Conservation (phyloP, 2,113 vertebrate species). For the Hyla sarda region DNA sequence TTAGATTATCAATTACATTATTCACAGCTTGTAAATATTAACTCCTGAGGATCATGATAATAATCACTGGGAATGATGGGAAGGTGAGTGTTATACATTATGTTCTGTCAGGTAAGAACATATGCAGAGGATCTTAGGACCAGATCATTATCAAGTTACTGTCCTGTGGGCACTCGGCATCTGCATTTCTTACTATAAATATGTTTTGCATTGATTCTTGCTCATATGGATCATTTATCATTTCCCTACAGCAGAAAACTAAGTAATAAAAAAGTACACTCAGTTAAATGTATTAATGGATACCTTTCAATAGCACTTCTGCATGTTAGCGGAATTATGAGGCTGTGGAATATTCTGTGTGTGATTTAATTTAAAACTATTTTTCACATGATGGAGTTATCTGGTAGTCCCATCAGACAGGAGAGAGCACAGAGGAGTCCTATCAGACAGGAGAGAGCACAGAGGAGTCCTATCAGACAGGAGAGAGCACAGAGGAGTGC, state of each 20-base stretch:
- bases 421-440: no score
- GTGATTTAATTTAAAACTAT: neutral
- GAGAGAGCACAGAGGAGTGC: no score
- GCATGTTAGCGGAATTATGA: neutral
- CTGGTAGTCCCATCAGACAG: no score
- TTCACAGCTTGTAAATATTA: neutral
- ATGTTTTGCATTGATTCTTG: slow-evolving; percentile 44
- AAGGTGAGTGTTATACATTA: neutral
- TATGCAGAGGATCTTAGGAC: neutral
- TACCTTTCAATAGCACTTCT: neutral
- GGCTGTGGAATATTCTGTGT: neutral
- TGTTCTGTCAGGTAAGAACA: neutral
- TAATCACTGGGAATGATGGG: neutral
- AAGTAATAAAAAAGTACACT: slow-evolving; percentile 26
- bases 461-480: no score
- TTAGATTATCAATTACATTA: neutral
- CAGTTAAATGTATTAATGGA: slow-evolving; percentile 1
- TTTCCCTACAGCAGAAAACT: neutral
- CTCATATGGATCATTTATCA: slow-evolving; percentile 41
- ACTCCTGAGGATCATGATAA: neutral
- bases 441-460: no score
- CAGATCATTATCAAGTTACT: slow-evolving; percentile 13
- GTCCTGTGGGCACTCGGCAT: slow-evolving; percentile 18
- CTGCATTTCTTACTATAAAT: slow-evolving; percentile 7
- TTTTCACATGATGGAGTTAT: neutral